Evolutionary conservation across 2,888 invertebrate genomes (phyloP).

Genomic region (Aromia moschata): DNA sequence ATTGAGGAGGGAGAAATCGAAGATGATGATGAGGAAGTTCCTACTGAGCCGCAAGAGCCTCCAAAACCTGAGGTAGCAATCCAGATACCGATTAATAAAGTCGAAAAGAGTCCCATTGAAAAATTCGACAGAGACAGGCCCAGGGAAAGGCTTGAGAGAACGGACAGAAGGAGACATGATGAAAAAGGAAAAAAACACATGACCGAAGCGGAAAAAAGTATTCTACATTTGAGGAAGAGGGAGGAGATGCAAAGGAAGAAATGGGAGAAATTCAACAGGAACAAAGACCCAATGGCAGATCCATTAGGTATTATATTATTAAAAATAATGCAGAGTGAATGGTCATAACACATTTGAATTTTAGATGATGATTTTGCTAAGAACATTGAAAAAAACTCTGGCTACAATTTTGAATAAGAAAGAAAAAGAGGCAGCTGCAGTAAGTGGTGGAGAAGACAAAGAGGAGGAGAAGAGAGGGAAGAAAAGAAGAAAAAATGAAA

Average conservation of each 20-base stretch:
- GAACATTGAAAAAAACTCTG: slow-evolving; percentile 80
- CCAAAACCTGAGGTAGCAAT: slow-evolving; percentile 17
- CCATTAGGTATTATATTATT: slow-evolving; percentile 42
- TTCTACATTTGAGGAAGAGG: slow-evolving; percentile 59
- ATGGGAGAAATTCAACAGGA: slow-evolving; percentile 55
- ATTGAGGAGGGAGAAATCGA: slow-evolving; percentile 88
- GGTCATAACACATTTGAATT: not conserved
- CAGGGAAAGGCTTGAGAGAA: slow-evolving; percentile 27
- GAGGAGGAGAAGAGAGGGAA: slow-evolving; percentile 66
- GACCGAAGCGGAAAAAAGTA: slow-evolving; percentile 62
- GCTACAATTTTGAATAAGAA: slow-evolving; percentile 76
- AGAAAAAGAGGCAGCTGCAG: slow-evolving; percentile 61
- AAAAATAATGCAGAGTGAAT: too few species aligned
- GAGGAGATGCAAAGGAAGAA: slow-evolving; percentile 60
- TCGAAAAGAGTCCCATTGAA: slow-evolving; percentile 12
- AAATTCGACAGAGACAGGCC: slow-evolving; percentile 31
- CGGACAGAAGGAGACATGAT: slow-evolving; percentile 46
- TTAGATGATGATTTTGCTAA: slow-evolving; percentile 78
- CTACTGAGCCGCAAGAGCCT: slow-evolving; percentile 26
- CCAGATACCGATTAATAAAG: slow-evolving; percentile 11
- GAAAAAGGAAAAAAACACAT: slow-evolving; percentile 55
- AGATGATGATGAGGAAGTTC: slow-evolving; percentile 68
- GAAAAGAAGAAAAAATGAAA: slow-evolving; percentile 68
- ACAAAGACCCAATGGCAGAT: slow-evolving; percentile 49
- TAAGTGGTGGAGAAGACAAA: slow-evolving; percentile 57